phyloP scores from a whole-genome alignment of 1,140 invertebrate species.

The Drosophila ananassae region DNA sequence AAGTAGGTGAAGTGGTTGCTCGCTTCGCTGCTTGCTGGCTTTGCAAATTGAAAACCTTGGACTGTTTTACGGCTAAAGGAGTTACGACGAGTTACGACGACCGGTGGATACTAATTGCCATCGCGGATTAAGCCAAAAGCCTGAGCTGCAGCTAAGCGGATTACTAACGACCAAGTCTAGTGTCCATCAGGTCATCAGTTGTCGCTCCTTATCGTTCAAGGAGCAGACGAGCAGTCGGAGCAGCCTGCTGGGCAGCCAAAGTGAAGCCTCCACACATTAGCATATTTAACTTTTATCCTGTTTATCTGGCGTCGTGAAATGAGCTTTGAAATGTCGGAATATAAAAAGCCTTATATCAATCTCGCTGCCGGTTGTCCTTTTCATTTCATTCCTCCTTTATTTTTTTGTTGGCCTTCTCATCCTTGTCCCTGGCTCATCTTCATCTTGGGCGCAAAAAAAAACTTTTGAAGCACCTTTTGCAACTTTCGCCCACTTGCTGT shows the following conservation, averaged over 20 bases:
- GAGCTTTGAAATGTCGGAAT: slow-evolving; percentile 76
- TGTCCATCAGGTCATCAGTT: slow-evolving; percentile 42
- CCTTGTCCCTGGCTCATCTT: slow-evolving; percentile 33
- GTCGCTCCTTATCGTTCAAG: neutral
- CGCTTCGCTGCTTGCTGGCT: slow-evolving; percentile 36
- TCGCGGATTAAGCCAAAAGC: slow-evolving; percentile 40
- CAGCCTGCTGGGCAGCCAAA: slow-evolving; percentile 18
- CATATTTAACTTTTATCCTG: slow-evolving; percentile 75
- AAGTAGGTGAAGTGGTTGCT: slow-evolving; percentile 68
- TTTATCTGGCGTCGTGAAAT: slow-evolving; percentile 56
- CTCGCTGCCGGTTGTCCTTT: slow-evolving; percentile 67
- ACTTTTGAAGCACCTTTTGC: slow-evolving; percentile 68
- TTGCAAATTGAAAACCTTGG: slow-evolving; percentile 76
- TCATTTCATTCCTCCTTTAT: slow-evolving; percentile 2
- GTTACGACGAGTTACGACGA: slow-evolving; percentile 43
- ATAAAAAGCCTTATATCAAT: slow-evolving; percentile 82
- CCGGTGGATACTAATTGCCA: slow-evolving; percentile 62
- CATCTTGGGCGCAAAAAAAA: slow-evolving; percentile 17
- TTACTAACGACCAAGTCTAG: slow-evolving; percentile 32
- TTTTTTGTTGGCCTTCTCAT: no score
- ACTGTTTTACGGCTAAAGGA: slow-evolving; percentile 61
- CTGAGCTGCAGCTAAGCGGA: slow-evolving; percentile 38
- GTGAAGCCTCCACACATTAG: slow-evolving; percentile 63
- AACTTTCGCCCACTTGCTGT: slow-evolving; percentile 27
- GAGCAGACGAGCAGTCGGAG: slow-evolving; percentile 10